These are phyloP conservation scores for Polyodon spathula DNA, from an alignment of 2,113 vertebrate genomes.

Conservation along the genomic window DNA sequence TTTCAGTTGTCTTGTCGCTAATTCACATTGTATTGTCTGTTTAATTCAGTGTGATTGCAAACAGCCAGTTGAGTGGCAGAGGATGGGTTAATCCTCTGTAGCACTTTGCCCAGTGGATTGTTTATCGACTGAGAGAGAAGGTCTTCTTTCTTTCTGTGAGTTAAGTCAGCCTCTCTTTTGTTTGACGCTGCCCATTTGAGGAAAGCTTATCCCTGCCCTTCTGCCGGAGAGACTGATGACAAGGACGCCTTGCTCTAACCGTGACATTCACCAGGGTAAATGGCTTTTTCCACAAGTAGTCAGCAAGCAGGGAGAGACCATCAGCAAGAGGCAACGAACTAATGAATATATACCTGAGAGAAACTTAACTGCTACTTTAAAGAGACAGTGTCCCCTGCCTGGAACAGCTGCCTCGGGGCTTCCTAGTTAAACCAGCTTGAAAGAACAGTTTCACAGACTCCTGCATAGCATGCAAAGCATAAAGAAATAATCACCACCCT, in stretches of 20 bases:
- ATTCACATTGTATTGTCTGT: constrained; percentile 13
- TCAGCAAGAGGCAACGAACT: constrained; percentile 53
- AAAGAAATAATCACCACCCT: no score
- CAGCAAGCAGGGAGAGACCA: constrained; percentile 70
- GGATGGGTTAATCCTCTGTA: constrained; percentile 49
- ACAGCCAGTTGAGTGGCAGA: constrained; percentile 12
- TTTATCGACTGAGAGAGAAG: constrained; percentile 57
- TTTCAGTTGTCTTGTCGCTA: background rate
- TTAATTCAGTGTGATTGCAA: constrained; percentile 40
- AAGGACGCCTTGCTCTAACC: constrained; percentile 78
- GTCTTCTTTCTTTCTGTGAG: constrained; percentile 57
- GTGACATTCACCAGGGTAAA: constrained; percentile 95
- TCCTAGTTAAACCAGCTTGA: no score
- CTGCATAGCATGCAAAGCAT: no score
- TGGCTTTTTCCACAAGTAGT: constrained; percentile 82
- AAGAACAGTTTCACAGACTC: no score
- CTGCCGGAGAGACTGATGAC: constrained; percentile 83
- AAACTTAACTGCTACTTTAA: constrained; percentile 63
- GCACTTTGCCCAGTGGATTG: constrained; percentile 50
- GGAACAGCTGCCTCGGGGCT: background rate
- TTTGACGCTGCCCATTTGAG: constrained; percentile 76
- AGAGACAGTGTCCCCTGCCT: constrained; percentile 32
- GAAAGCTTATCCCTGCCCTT: constrained; percentile 84
- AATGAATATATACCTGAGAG: constrained; percentile 69
- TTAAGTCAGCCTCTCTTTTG: constrained; percentile 69